Evolutionary conservation across 2,797 vertebrate species (phyloP).

Genomic region (Hozukius guyotensis): DNA sequence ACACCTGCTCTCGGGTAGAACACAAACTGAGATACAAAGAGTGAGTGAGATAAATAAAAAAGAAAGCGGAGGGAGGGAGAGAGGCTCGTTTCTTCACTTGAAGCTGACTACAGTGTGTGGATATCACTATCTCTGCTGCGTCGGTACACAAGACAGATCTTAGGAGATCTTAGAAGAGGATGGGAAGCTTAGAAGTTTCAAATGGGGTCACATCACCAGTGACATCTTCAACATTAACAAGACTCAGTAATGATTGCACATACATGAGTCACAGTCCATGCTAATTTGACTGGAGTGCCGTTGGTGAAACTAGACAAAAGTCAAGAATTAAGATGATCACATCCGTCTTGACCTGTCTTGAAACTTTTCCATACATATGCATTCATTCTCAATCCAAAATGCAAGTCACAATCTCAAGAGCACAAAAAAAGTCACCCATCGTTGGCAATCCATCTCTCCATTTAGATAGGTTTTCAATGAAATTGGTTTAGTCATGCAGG

Average conservation of each 20-base stretch:
- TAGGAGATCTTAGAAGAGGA: conserved; percentile 5
- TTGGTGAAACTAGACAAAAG: background rate
- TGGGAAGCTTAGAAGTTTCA: conserved; percentile 18
- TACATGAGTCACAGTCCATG: background rate
- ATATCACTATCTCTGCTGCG: conserved; percentile 7
- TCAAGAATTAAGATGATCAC: background rate
- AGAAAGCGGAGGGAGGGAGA: background rate
- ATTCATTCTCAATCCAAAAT: conserved; percentile 7
- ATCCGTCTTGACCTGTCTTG: background rate
- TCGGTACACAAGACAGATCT: conserved; percentile 3
- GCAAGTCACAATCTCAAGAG: background rate
- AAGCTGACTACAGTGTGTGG: conserved; percentile 14
- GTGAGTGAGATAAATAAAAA: background rate
- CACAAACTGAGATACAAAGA: conserved; percentile 55
- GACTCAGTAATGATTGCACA: conserved; percentile 7
- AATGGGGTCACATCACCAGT: conserved; percentile 9
- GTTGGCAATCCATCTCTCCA: conserved; percentile 16
- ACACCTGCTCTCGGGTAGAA: conserved; percentile 66
- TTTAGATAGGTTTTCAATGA: conserved; percentile 6
- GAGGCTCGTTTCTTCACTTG: conserved; percentile 13
- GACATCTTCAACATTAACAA: conserved; percentile 25
- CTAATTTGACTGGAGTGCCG: background rate
- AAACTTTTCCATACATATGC: background rate
- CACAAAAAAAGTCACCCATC: background rate
- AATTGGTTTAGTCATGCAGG: conserved; percentile 19